A percentile compares a stretch with the other conserved stretches of the same genome.
Conservation (phyloP, 2,888 invertebrate genomes). For the Drosophila quinaria region DNA sequence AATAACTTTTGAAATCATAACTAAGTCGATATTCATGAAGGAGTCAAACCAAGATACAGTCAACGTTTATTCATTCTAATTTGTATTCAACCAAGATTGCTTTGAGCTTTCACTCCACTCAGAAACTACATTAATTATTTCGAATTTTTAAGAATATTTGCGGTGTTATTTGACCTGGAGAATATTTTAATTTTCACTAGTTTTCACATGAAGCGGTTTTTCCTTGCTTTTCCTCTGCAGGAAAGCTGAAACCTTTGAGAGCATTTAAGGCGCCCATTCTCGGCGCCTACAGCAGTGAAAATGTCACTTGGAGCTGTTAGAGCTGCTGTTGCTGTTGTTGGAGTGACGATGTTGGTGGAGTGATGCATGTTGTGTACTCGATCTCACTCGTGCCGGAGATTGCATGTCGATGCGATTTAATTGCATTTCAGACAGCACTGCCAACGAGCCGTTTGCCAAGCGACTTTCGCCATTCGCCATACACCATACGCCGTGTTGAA, state of each 20-base stretch:
- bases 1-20: too few species aligned
- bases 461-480: conserved; percentile 1
- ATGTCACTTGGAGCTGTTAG: conserved; percentile 17
- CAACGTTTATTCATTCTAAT: too few species aligned
- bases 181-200: not conserved
- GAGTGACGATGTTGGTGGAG: conserved; percentile 27
- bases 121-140: not conserved
- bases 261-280: conserved; percentile 55
- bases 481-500: conserved; percentile 55
- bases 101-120: not conserved
- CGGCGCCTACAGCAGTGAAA: conserved; percentile 24
- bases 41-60: too few species aligned
- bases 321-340: conserved; percentile 13
- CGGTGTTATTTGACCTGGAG: not conserved
- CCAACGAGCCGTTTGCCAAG: conserved; percentile 67
- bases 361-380: conserved; percentile 33
- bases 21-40: too few species aligned
- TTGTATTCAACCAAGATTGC: too few species aligned
- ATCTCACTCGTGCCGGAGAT: conserved; percentile 67
- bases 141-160: not conserved
- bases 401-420: conserved; percentile 79
- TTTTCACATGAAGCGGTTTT: not conserved
- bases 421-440: conserved; percentile 79
- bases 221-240: not conserved
- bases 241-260: conserved; percentile 60